These are phyloP conservation scores for Tachysurus vachellii DNA, from an alignment of 2,113 vertebrate species.

Conservation along the genomic window DNA sequence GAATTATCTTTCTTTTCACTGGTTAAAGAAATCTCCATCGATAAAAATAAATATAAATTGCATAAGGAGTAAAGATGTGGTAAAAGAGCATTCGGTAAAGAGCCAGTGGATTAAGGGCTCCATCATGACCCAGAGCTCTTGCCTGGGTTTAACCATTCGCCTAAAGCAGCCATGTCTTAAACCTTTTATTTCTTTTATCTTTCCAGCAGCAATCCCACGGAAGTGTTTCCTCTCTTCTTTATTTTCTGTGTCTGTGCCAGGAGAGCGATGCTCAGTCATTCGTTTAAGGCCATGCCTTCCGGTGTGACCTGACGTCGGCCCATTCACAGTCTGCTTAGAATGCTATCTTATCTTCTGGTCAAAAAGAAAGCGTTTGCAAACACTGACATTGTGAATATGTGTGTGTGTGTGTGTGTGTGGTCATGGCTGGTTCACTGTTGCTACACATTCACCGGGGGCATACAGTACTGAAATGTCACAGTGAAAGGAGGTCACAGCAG, in stretches of 20 bases:
- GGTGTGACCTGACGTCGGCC: slow-evolving; percentile 65
- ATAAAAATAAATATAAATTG: neutral
- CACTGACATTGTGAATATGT: neutral
- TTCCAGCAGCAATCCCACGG: slow-evolving; percentile 22
- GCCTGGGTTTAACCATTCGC: slow-evolving; percentile 21
- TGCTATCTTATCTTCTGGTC: slow-evolving; percentile 55
- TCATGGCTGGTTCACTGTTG: slow-evolving; percentile 27
- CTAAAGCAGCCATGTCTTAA: slow-evolving; percentile 44
- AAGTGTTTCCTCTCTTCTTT: slow-evolving; percentile 17
- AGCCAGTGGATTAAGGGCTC: neutral
- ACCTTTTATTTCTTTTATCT: slow-evolving; percentile 63
- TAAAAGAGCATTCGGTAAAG: neutral
- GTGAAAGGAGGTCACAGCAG: slow-evolving; percentile 59
- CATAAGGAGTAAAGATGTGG: neutral
- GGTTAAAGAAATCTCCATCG: neutral
- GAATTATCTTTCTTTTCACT: neutral
- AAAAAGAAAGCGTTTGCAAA: slow-evolving; percentile 51
- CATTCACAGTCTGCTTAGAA: slow-evolving; percentile 59
- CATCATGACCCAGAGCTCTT: slow-evolving; percentile 12
- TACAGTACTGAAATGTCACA: slow-evolving; percentile 31
- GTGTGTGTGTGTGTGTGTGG: slow-evolving; percentile 15
- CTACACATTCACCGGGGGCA: slow-evolving; percentile 45
- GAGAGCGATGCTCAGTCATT: slow-evolving; percentile 55
- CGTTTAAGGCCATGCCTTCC: slow-evolving; percentile 53
- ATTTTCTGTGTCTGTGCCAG: slow-evolving; percentile 44